A percentile compares a stretch with the other conserved stretches of the same genome.
Conservation (phyloP, 2,797 vertebrate genomes). For the Hoplostethus mediterraneus region DNA sequence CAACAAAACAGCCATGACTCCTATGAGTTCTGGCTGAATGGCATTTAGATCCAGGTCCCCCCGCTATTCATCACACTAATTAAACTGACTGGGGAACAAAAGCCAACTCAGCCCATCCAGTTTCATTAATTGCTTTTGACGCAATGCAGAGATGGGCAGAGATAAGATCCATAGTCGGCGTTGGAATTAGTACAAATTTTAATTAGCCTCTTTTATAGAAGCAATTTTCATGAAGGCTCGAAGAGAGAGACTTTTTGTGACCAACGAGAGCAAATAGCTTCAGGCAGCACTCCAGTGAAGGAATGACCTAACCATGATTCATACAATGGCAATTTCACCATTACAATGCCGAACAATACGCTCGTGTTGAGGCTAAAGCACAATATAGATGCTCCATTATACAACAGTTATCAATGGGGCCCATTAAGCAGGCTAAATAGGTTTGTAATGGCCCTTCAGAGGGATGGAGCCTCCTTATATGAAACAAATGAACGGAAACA, state of each 20-base stretch:
- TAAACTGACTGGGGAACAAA: slow-evolving; percentile 74
- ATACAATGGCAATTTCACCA: slow-evolving; percentile 19
- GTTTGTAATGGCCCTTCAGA: background rate
- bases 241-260: slow-evolving; percentile 26
- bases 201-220: slow-evolving; percentile 71
- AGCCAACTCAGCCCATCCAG: slow-evolving; percentile 68
- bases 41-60: slow-evolving; percentile 47
- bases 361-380: background rate
- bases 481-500: too few relatives aligned
- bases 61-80: slow-evolving; percentile 65
- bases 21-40: slow-evolving; percentile 47
- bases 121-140: slow-evolving; percentile 79
- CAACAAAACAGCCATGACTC: slow-evolving; percentile 20
- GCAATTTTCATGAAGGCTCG: slow-evolving; percentile 48
- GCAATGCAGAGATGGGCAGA: slow-evolving; percentile 57
- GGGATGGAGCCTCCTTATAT: background rate
- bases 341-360: slow-evolving; percentile 2
- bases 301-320: slow-evolving; percentile 35
- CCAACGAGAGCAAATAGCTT: slow-evolving; percentile 13
- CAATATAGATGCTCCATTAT: slow-evolving; percentile 5
- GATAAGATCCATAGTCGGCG: slow-evolving; percentile 67
- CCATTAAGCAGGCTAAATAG: background rate
- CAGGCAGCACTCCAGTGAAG: slow-evolving; percentile 18
- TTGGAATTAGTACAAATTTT: slow-evolving; percentile 61
- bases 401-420: background rate